Evolutionary conservation across 2,888 invertebrate genomes (phyloP).

Genomic region (Myopa tessellatipennis): DNA sequence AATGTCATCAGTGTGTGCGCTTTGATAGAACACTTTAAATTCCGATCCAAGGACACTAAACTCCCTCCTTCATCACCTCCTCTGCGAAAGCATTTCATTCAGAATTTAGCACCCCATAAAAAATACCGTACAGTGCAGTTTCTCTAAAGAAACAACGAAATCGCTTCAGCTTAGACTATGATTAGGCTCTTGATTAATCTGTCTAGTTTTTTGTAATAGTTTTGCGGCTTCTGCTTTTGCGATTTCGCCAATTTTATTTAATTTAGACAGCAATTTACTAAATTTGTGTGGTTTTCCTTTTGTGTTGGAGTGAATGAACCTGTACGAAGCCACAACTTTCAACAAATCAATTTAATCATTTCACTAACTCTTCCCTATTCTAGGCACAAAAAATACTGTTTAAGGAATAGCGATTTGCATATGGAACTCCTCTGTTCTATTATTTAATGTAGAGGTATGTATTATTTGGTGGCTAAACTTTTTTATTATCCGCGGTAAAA

Average conservation of each 20-base stretch:
- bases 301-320: neutral
- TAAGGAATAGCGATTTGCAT: too few species aligned
- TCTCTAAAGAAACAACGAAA: neutral
- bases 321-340: neutral
- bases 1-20: neutral
- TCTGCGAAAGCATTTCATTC: neutral
- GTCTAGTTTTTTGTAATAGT: neutral
- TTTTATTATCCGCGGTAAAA: neutral
- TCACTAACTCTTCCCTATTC: too few species aligned
- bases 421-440: too few species aligned
- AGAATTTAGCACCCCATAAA: slow-evolving; percentile 9
- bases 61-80: neutral
- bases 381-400: too few species aligned
- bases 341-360: too few species aligned
- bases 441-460: too few species aligned
- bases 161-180: neutral
- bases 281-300: neutral
- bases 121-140: neutral
- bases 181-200: neutral
- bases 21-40: neutral
- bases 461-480: neutral
- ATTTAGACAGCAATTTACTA: too few species aligned
- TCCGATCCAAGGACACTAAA: neutral
- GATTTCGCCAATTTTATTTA: too few species aligned
- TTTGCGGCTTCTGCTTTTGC: neutral